A percentile compares a stretch with the other conserved stretches of the same genome.
Evolutionary conservation across 2,888 invertebrate genomes (phyloP).

Genomic region (Perithous albicinctus): DNA sequence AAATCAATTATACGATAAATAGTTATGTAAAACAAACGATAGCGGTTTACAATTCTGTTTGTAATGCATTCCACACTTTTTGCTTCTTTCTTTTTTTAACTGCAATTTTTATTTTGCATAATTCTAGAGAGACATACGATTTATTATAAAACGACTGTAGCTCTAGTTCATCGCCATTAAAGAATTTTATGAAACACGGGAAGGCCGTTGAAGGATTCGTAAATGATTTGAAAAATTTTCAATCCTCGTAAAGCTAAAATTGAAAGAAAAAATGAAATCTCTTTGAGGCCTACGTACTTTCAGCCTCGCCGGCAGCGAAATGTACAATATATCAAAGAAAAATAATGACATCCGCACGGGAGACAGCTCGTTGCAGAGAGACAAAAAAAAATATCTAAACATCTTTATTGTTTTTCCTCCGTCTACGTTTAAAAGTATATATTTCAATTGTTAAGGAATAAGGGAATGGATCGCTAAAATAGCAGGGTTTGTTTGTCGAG

Average conservation of each 20-base stretch:
- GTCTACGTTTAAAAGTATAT: conserved; percentile 26
- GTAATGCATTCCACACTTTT: conserved; percentile 2
- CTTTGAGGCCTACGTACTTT: not conserved
- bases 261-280: no score
- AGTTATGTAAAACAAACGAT: no score
- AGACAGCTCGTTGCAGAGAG: not conserved
- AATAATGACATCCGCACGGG: conserved; percentile 4
- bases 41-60: no score
- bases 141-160: not conserved
- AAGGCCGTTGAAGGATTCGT: not conserved
- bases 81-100: not conserved
- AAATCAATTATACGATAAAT: no score
- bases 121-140: not conserved
- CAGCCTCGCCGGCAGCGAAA: not conserved
- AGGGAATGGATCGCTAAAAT: conserved; percentile 2
- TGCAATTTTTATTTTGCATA: not conserved
- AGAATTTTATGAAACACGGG: not conserved
- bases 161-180: not conserved
- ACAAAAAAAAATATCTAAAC: not conserved
- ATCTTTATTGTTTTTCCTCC: conserved; percentile 23
- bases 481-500: conserved; percentile 1
- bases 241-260: not conserved
- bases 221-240: not conserved
- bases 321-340: not conserved
- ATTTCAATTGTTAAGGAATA: not conserved